Percentiles rank a stretch among this genome's conserved stretches.
These are phyloP conservation scores for Heteronetta atricapilla DNA, from an alignment of 2,113 vertebrate genomes.

Conservation along the genomic window DNA sequence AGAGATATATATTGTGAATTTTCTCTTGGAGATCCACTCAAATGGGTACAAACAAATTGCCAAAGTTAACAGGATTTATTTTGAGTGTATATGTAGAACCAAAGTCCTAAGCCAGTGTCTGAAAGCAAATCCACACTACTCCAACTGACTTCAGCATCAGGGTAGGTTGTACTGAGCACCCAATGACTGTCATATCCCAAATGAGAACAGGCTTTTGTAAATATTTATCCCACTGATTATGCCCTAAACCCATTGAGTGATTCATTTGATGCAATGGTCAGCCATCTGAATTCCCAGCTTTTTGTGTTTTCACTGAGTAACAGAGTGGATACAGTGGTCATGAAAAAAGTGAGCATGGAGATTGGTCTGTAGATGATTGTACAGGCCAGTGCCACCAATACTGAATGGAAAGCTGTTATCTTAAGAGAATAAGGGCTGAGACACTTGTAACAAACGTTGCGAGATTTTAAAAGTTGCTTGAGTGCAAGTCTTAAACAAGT, in stretches of 20 bases:
- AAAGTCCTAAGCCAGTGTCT: neutral
- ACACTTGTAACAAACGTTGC: neutral
- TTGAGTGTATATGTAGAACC: neutral
- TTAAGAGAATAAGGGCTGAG: neutral
- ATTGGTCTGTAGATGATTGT: neutral
- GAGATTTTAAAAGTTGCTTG: neutral
- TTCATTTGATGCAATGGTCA: rapidly evolving
- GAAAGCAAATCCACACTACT: neutral
- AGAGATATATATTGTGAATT: neutral
- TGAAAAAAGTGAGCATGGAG: rapidly evolving
- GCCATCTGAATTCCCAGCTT: neutral
- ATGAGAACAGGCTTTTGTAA: neutral
- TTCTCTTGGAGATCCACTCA: neutral
- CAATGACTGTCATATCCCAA: neutral
- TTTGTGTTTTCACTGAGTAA: neutral
- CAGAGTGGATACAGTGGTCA: neutral
- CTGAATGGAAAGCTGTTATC: rapidly evolving
- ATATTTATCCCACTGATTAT: rapidly evolving
- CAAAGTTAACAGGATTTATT: neutral
- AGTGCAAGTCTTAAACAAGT: neutral
- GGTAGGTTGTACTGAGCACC: neutral
- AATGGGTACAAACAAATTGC: neutral
- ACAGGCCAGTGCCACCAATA: rapidly evolving
- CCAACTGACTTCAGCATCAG: neutral
- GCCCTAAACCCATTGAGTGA: neutral